Evolutionary conservation across 2,797 vertebrate species (phyloP).

Genomic region (Gallinago solitaria): DNA sequence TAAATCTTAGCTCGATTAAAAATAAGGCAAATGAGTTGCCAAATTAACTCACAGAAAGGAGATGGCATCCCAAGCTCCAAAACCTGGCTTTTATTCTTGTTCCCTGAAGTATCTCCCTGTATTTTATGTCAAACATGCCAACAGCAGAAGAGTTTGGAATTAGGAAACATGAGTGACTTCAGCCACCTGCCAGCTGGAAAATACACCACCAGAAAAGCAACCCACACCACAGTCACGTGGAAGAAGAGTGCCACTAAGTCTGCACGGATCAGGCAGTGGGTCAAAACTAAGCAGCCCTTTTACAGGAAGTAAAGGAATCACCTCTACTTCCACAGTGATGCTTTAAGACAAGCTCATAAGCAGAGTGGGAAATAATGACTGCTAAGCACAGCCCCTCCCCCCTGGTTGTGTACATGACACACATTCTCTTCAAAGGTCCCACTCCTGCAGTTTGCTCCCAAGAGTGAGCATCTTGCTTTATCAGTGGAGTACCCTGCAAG

Average conservation of each 20-base stretch:
- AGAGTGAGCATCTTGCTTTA: not conserved
- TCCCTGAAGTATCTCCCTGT: not conserved
- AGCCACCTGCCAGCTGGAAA: slow-evolving; percentile 29
- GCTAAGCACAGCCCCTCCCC: not conserved
- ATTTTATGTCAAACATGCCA: not conserved
- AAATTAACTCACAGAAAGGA: not conserved
- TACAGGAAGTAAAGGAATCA: not conserved
- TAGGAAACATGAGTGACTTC: not conserved
- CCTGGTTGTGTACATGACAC: not conserved
- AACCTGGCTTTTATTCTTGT: not conserved
- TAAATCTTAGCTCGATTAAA: not conserved
- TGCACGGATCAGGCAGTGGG: fast-evolving
- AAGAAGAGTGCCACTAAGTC: not conserved
- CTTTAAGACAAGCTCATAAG: not conserved
- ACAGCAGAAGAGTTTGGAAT: not conserved
- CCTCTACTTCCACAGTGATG: not conserved
- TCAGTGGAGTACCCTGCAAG: not conserved
- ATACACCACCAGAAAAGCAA: slow-evolving; percentile 4
- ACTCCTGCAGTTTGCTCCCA: not conserved
- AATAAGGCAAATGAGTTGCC: not conserved
- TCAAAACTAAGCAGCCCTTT: not conserved
- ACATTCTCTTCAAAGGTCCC: not conserved
- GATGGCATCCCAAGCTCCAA: not conserved
- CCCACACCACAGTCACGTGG: not conserved
- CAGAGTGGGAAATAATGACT: not conserved